phyloP scores from a whole-genome alignment of 2,797 vertebrate species.

The Pipistrellus pygmaeus region DNA sequence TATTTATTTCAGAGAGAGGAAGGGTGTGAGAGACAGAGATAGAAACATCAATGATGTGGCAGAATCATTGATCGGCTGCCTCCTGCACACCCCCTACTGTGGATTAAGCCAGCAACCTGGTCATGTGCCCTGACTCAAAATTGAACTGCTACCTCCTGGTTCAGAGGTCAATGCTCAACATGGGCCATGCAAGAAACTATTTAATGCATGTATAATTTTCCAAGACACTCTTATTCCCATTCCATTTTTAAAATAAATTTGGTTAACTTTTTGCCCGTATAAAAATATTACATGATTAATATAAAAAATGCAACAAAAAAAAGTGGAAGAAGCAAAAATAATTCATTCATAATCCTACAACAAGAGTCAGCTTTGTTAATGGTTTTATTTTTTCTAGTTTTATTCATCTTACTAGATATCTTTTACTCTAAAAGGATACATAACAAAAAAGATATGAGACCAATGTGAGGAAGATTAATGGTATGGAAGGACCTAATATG shows the following conservation, averaged over 20 bases:
- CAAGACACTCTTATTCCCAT: neutral
- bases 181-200: neutral
- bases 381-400: neutral
- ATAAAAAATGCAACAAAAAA: neutral
- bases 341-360: neutral
- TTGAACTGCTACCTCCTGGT: too few relatives aligned
- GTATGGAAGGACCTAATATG: neutral
- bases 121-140: too few relatives aligned
- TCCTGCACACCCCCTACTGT: too few relatives aligned
- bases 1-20: too few relatives aligned
- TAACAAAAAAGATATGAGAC: neutral
- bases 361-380: neutral
- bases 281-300: neutral
- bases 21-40: too few relatives aligned
- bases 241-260: neutral
- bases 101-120: too few relatives aligned
- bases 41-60: too few relatives aligned
- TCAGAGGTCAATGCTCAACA: too few relatives aligned
- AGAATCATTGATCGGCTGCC: too few relatives aligned
- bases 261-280: neutral
- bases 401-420: neutral
- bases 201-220: neutral
- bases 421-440: conserved; percentile 37
- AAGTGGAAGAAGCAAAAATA: neutral
- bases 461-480: neutral